phyloP scores from a whole-genome alignment of 92 coral and sea anemone genomes.

The Chrysogorgia sp. region DNA sequence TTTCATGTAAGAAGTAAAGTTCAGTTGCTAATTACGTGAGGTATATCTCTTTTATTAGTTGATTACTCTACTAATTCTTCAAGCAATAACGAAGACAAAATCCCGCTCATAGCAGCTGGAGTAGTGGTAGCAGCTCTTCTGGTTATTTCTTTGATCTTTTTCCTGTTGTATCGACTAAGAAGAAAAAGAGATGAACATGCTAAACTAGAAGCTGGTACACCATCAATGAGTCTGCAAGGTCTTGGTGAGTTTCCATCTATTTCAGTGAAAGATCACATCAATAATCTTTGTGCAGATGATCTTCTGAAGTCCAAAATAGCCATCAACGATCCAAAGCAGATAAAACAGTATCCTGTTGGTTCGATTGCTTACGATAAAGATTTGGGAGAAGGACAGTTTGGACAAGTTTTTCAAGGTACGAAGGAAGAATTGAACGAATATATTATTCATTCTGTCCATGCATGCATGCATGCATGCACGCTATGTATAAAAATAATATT shows the following conservation, averaged over 20 bases:
- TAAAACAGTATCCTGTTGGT: conserved; percentile 80
- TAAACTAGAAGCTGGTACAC: conserved; percentile 53
- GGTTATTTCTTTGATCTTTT: not conserved
- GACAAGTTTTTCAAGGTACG: conserved; percentile 97
- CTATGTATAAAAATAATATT: not conserved
- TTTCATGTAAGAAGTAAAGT: no score
- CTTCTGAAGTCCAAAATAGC: conserved; percentile 78
- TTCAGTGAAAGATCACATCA: conserved; percentile 71
- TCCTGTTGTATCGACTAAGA: conserved; percentile 27
- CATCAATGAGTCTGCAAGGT: conserved; percentile 42
- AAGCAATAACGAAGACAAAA: not conserved
- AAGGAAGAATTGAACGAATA: not conserved
- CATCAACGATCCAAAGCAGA: conserved; percentile 75
- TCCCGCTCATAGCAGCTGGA: not conserved
- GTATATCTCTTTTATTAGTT: no score
- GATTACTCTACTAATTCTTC: no score
- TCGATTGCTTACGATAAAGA: conserved; percentile 87
- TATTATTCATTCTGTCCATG: not conserved
- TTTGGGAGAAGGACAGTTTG: conserved; percentile 97
- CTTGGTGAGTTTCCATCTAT: conserved; percentile 68
- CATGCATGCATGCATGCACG: not conserved
- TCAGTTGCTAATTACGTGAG: no score
- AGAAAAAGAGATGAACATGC: conserved; percentile 48
- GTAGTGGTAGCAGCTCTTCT: not conserved
- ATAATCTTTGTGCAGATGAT: conserved; percentile 77